phyloP scores from a whole-genome alignment of 2,888 invertebrate species.

The Tribolium freemani region DNA sequence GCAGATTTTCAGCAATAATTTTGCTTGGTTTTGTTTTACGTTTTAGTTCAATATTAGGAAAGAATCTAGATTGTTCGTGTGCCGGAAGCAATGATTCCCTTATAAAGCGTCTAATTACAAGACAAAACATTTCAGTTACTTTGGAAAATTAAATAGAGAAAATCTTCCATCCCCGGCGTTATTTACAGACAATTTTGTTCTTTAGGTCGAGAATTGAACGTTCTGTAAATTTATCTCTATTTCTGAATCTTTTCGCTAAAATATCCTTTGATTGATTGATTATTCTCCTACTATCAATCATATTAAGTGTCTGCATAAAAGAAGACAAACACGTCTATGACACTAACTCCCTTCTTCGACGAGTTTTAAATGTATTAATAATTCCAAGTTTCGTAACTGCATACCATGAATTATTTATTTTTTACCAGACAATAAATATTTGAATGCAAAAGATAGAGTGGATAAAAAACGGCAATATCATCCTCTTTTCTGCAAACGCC shows the following conservation, averaged over 20 bases:
- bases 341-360: constrained; percentile 2
- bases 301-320: constrained; percentile 19
- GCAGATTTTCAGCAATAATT: neutral
- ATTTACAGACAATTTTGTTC: constrained; percentile 14
- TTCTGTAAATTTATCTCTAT: constrained; percentile 10
- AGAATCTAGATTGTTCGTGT: constrained; percentile 11
- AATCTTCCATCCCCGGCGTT: constrained; percentile 4
- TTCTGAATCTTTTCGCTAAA: constrained; percentile 27
- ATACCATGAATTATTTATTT: constrained; percentile 9
- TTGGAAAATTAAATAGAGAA: neutral
- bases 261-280: constrained; percentile 33
- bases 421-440: constrained; percentile 2
- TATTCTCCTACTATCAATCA: constrained; percentile 26
- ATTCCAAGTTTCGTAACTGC: neutral
- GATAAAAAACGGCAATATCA: neutral
- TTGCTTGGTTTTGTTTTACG: constrained; percentile 2
- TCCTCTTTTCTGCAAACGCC: neutral
- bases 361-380: neutral
- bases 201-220: constrained; percentile 13
- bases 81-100: neutral
- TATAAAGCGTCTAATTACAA: constrained; percentile 2
- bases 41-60: constrained; percentile 1
- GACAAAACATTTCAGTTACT: constrained; percentile 7
- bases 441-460: neutral
- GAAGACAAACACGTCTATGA: constrained; percentile 22